These are phyloP conservation scores for Mus caroli DNA, from an alignment of 2,797 vertebrate genomes.

Conservation along the genomic window DNA sequence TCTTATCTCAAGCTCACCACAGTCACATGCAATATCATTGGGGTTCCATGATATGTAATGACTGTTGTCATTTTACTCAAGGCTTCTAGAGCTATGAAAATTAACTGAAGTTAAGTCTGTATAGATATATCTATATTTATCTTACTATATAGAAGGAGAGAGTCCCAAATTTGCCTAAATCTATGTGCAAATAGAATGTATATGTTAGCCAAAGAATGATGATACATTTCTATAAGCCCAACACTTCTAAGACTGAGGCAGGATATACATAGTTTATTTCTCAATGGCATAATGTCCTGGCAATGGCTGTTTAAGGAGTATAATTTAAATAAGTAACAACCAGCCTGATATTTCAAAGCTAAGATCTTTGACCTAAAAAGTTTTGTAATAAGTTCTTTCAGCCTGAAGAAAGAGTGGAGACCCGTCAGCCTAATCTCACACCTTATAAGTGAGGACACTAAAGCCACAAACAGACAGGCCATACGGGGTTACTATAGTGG, in stretches of 20 bases:
- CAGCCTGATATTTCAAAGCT: background rate
- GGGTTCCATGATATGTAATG: background rate
- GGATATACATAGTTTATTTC: background rate
- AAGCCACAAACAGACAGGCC: background rate
- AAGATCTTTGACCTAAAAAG: background rate
- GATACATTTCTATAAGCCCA: background rate
- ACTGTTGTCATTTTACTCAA: slow-evolving; percentile 24
- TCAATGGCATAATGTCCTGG: background rate
- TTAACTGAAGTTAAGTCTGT: background rate
- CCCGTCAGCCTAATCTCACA: background rate
- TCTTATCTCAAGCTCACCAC: background rate
- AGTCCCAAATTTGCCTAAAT: slow-evolving; percentile 30
- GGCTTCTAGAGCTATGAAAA: background rate
- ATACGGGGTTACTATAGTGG: background rate
- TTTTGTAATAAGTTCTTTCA: background rate
- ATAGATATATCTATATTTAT: slow-evolving; percentile 14
- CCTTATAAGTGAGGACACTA: background rate
- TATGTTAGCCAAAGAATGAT: background rate
- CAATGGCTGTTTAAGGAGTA: background rate
- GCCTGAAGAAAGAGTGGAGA: background rate
- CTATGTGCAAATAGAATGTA: slow-evolving; percentile 4
- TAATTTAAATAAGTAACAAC: slow-evolving; percentile 35
- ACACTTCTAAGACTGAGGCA: background rate
- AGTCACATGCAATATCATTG: background rate
- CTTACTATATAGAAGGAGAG: slow-evolving; percentile 22